These are phyloP conservation scores for Labrus mixtus DNA, from an alignment of 2,113 vertebrate genomes.

Conservation along the genomic window DNA sequence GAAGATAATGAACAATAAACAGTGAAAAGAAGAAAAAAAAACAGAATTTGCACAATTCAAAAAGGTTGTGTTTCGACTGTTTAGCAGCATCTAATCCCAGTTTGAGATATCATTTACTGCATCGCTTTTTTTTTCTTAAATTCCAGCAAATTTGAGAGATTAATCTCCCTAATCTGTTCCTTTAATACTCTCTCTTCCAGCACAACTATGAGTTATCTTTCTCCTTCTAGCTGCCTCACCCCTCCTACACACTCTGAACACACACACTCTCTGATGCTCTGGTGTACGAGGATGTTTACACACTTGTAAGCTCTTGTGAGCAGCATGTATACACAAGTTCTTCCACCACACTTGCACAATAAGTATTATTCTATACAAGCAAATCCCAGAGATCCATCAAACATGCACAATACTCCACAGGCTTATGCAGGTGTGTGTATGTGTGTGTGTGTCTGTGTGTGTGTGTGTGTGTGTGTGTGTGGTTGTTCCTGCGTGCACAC, in stretches of 20 bases:
- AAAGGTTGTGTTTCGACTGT: constrained; percentile 19
- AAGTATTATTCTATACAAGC: constrained; percentile 46
- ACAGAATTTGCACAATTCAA: constrained; percentile 9
- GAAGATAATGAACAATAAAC: constrained; percentile 22
- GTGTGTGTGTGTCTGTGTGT: too few relatives aligned
- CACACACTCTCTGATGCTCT: constrained; percentile 12
- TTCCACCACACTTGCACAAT: constrained; percentile 22
- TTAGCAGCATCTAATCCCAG: constrained; percentile 13
- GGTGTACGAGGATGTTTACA: constrained; percentile 52
- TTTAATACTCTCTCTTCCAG: constrained; percentile 34
- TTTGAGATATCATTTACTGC: constrained; percentile 48
- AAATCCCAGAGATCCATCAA: constrained; percentile 23
- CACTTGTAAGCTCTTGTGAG: constrained; percentile 53
- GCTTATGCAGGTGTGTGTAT: constrained; percentile 7
- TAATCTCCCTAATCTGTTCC: constrained; percentile 61
- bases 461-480: constrained; percentile 33
- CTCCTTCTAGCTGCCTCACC: constrained; percentile 28
- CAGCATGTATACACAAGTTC: constrained; percentile 53
- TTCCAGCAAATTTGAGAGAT: constrained; percentile 53
- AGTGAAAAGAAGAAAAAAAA: constrained; percentile 12
- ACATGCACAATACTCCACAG: constrained; percentile 25
- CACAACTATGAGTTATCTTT: constrained; percentile 34
- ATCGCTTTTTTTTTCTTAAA: constrained; percentile 34
- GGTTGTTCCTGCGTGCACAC: constrained; percentile 8
- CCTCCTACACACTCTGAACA: constrained; percentile 35